Base-by-base conservation (phyloP, 92 coral and sea anemone genomes). In the Heteractis magnifica region DNA sequence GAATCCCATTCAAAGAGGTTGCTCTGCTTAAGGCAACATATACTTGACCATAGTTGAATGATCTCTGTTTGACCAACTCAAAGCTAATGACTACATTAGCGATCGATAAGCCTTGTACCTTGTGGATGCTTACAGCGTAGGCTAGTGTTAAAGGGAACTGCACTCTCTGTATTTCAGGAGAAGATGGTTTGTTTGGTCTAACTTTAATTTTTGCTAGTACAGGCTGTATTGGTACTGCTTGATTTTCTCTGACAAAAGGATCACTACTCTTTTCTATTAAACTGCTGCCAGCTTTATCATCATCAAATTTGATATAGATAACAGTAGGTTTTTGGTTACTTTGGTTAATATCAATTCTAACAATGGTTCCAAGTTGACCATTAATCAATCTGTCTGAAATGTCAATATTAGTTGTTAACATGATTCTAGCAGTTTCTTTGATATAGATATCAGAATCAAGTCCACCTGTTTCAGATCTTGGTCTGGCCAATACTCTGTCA, bases 11-110 rank as follows among this genome's bases (percentile, higher is more conserved):
- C 11, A 93, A 72, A 10, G 92, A 80, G 0, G 80, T 86, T 56
- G 94, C 85, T 15, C 91, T 78, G 64, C 92, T 91, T 51, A 93
- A 60, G 9, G 94, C 97, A 55, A 93, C 94, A 93, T 88, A 90
- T 4, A 86, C 65, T 60, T 91, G 90, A 5, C 92, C 90, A 78
- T 77, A 84, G 71, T 91, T 26, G 26, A 26, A 26, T 26, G 26
- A 26, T 26, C 26, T 26, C 26, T 26, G 26, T 1, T 1, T 26
- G 14, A 41, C 16, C 75, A 92, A 74, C 9, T 84, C 86, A 71
- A 82, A 75, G 76, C 90, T 90, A 49, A 90, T 52, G 49, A 92
- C 93, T 84, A 90, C 70, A 15, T 86, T 71, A 56, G 78, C 53
- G 20, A 93, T 60, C 34, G 94, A 26, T 26, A 26, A 26, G 26